phyloP scores from a whole-genome alignment of 2,113 vertebrate genomes.

The Pterocles orientalis region DNA sequence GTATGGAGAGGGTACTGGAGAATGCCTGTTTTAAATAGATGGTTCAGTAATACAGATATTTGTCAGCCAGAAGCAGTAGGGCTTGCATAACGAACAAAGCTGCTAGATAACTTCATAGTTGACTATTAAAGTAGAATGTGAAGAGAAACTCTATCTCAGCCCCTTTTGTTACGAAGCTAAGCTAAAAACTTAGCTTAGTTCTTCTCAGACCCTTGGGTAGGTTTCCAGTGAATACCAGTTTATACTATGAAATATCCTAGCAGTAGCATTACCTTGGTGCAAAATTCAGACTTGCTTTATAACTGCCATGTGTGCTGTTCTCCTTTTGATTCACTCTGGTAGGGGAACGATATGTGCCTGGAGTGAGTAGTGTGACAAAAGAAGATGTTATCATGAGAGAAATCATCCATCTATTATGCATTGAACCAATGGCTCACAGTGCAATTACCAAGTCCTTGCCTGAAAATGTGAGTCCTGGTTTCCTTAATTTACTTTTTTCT shows the following conservation, averaged over 20 bases:
- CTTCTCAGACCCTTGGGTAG: neutral
- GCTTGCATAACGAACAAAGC: neutral
- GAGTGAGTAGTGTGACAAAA: conserved; percentile 90
- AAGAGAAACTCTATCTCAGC: neutral
- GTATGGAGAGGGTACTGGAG: neutral
- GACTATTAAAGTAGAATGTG: neutral
- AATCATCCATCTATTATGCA: conserved; percentile 93
- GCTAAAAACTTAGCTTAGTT: neutral
- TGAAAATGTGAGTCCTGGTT: conserved; percentile 85
- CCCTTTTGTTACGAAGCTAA: neutral
- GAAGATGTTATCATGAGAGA: conserved; percentile 95
- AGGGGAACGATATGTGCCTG: conserved; percentile 95
- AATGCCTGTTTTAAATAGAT: neutral
- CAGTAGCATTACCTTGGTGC: neutral
- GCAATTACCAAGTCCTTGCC: conserved; percentile 91
- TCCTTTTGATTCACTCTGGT: conserved; percentile 8
- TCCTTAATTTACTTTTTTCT: neutral
- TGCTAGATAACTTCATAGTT: neutral
- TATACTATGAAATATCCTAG: neutral
- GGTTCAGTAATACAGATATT: neutral
- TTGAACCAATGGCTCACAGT: conserved; percentile 98
- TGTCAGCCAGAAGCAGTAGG: neutral
- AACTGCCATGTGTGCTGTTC: neutral
- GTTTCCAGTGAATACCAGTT: neutral
- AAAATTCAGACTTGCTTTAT: neutral